phyloP scores from a whole-genome alignment of 2,888 invertebrate genomes.

The Baccha elongata region DNA sequence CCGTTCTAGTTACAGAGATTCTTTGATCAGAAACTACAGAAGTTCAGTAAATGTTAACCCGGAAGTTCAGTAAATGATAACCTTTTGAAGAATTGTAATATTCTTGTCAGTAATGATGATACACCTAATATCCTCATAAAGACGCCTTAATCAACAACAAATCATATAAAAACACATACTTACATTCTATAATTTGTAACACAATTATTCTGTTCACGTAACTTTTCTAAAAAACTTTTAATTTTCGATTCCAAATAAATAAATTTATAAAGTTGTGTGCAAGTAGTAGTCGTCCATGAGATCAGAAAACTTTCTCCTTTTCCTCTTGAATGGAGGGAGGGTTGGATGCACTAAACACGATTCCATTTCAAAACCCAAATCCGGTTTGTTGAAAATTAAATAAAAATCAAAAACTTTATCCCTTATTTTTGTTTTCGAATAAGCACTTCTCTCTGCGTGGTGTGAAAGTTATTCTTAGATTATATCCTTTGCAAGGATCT shows the following conservation, averaged over 20 bases:
- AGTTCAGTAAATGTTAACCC: too few relatives aligned
- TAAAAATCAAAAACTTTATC: slow-evolving; percentile 32
- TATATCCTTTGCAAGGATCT: slow-evolving; percentile 39
- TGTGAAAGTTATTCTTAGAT: slow-evolving; percentile 47
- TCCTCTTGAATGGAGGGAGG: background rate
- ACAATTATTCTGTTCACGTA: slow-evolving; percentile 22
- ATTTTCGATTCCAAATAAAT: slow-evolving; percentile 20
- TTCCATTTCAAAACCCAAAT: slow-evolving; percentile 33
- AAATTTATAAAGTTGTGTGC: background rate
- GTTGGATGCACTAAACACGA: slow-evolving; percentile 30
- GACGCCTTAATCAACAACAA: background rate
- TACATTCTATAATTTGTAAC: background rate
- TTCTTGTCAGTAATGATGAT: too few relatives aligned
- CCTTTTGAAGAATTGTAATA: too few relatives aligned
- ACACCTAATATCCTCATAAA: background rate
- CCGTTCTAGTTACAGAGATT: too few relatives aligned
- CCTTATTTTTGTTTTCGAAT: slow-evolving; percentile 32
- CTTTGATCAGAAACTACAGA: too few relatives aligned
- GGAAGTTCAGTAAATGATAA: too few relatives aligned
- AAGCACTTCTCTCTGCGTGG: slow-evolving; percentile 8
- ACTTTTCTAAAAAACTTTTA: slow-evolving; percentile 15
- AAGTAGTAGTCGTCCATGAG: background rate
- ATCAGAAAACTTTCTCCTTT: slow-evolving; percentile 27
- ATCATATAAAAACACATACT: slow-evolving; percentile 1
- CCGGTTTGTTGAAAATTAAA: slow-evolving; percentile 28